A percentile compares a stretch with the other conserved stretches of the same genome.
Evolutionary conservation across 2,797 vertebrate species (phyloP).

Genomic region (Paedocypris micromegethes): DNA sequence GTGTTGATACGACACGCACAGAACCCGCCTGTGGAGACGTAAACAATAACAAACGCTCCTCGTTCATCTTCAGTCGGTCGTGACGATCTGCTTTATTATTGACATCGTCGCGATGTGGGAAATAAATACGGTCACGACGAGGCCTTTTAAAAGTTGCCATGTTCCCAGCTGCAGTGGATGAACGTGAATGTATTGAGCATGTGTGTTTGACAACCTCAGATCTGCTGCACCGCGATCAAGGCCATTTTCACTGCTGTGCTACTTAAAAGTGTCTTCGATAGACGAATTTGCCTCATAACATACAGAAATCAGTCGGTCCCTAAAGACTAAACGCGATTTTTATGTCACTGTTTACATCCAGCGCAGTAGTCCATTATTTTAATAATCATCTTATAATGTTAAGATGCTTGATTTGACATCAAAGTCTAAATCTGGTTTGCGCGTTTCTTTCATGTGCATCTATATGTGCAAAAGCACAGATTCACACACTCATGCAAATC

Average conservation of each 20-base stretch:
- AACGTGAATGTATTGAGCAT: conserved; percentile 49
- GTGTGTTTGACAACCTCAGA: conserved; percentile 55
- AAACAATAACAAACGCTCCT: conserved; percentile 74
- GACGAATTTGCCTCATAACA: neutral
- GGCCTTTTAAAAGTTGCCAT: conserved; percentile 33
- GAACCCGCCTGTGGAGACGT: conserved; percentile 56
- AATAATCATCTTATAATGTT: too few species aligned
- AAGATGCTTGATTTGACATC: too few species aligned
- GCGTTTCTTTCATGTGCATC: too few species aligned
- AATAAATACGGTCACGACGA: conserved; percentile 30
- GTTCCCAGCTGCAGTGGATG: conserved; percentile 22
- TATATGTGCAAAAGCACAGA: too few species aligned
- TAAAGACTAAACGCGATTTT: too few species aligned
- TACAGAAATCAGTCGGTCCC: too few species aligned
- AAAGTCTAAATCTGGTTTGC: too few species aligned
- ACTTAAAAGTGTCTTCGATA: neutral
- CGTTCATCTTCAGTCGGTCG: neutral
- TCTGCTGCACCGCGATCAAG: conserved; percentile 12
- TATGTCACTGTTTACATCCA: too few species aligned
- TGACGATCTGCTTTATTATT: neutral
- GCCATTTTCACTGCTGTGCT: neutral
- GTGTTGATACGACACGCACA: conserved; percentile 45
- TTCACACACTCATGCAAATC: too few species aligned
- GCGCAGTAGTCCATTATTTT: too few species aligned
- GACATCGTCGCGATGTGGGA: neutral